Conservation (phyloP, 2,797 vertebrate genomes). For the Xerus rutilus region DNA sequence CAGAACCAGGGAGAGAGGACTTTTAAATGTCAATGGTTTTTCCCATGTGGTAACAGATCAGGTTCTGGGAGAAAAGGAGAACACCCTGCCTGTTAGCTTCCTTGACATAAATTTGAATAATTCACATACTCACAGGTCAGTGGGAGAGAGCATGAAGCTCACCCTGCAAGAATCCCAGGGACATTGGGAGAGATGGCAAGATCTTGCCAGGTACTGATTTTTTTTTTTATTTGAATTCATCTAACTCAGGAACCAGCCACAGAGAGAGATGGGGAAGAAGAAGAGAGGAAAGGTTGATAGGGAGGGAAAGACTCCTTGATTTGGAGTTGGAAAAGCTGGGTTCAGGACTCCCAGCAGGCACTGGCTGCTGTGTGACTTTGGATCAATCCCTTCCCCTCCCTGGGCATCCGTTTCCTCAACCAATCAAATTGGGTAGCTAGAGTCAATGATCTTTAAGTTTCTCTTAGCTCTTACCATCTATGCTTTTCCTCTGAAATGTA, state of each 20-base stretch:
- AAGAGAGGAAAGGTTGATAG: neutral
- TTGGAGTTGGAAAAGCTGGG: neutral
- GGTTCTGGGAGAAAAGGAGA: neutral
- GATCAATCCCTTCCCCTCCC: neutral
- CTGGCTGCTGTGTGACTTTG: neutral
- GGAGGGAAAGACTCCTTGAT: neutral
- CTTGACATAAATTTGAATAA: constrained; percentile 54
- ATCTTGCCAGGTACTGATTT: constrained; percentile 56
- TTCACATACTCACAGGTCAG: neutral
- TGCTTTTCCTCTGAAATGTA: constrained; percentile 54
- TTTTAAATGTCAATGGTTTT: neutral
- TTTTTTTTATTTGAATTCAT: neutral
- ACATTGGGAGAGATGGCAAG: constrained; percentile 63
- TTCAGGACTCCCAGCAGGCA: neutral
- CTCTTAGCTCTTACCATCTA: neutral
- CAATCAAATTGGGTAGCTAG: neutral
- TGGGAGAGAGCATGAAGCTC: constrained; percentile 44
- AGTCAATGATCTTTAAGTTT: neutral
- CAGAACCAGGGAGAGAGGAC: neutral
- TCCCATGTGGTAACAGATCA: neutral
- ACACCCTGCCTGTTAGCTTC: neutral
- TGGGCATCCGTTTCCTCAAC: neutral
- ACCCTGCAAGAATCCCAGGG: neutral
- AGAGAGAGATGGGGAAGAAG: neutral
- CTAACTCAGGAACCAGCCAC: neutral